These are phyloP conservation scores for Platalea minor DNA, from an alignment of 2,797 vertebrate genomes.

Conservation along the genomic window DNA sequence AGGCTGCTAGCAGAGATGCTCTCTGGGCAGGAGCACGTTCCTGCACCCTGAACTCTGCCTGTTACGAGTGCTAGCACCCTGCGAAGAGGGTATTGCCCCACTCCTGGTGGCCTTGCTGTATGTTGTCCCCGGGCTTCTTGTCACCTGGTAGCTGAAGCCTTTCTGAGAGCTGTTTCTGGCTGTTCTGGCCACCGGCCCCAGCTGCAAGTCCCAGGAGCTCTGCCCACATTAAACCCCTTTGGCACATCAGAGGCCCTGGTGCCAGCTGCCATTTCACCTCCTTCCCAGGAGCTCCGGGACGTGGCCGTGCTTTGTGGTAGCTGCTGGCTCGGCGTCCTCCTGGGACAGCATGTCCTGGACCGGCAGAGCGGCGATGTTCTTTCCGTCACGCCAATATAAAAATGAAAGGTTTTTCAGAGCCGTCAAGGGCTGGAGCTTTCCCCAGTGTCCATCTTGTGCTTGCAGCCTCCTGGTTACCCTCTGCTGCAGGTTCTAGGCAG, in stretches of 20 bases:
- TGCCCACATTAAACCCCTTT: neutral
- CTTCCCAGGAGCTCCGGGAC: fast-evolving
- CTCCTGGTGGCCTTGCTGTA: neutral
- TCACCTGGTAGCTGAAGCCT: neutral
- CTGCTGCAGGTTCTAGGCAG: neutral
- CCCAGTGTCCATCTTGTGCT: fast-evolving
- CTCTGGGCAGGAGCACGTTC: neutral
- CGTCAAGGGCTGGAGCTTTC: fast-evolving
- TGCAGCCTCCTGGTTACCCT: neutral
- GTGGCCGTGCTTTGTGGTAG: neutral
- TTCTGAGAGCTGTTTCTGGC: neutral
- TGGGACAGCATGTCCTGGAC: neutral
- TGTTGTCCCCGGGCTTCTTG: neutral
- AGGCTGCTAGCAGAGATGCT: neutral
- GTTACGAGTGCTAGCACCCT: neutral
- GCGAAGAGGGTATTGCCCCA: neutral
- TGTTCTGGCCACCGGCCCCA: neutral
- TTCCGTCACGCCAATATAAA: neutral
- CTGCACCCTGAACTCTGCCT: neutral
- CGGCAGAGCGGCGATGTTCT: neutral
- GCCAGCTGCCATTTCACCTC: neutral
- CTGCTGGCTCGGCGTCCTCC: neutral
- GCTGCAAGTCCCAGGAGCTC: neutral
- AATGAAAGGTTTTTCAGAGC: neutral
- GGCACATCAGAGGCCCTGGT: neutral